A percentile compares a stretch with the other conserved stretches of the same genome.
Conservation (phyloP, 2,888 invertebrate genomes). For the Erynnis tages region DNA sequence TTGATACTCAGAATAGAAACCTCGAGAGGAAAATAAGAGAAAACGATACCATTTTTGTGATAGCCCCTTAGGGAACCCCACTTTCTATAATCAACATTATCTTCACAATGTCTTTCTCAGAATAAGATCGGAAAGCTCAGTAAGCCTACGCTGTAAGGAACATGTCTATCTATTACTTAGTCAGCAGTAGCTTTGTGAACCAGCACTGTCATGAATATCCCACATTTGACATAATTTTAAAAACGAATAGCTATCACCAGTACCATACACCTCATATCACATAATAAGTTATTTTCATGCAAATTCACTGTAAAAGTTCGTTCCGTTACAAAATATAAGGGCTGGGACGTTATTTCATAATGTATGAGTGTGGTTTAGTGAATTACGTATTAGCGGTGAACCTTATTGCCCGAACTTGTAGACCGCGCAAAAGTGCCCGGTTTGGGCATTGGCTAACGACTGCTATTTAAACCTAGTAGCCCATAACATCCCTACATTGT, state of each 20-base stretch:
- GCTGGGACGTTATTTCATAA: background rate
- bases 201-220: background rate
- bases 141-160: constrained; percentile 1
- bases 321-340: background rate
- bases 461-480: background rate
- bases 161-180: background rate
- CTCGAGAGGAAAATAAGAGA: background rate
- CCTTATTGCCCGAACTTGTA: background rate
- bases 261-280: no score
- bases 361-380: constrained; percentile 1
- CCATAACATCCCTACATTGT: no score
- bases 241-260: no score
- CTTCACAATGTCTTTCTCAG: constrained; percentile 5
- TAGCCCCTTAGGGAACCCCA: background rate
- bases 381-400: constrained; percentile 1
- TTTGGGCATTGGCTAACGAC: background rate
- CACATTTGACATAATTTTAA: no score
- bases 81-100: constrained; percentile 17
- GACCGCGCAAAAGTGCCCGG: background rate
- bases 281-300: background rate
- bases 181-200: no score
- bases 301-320: background rate
- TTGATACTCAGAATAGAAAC: no score
- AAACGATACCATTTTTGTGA: constrained; percentile 5
- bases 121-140: constrained; percentile 11